Evolutionary conservation across 2,888 invertebrate species (phyloP).

Genomic region (Ormyrus thymus): DNA sequence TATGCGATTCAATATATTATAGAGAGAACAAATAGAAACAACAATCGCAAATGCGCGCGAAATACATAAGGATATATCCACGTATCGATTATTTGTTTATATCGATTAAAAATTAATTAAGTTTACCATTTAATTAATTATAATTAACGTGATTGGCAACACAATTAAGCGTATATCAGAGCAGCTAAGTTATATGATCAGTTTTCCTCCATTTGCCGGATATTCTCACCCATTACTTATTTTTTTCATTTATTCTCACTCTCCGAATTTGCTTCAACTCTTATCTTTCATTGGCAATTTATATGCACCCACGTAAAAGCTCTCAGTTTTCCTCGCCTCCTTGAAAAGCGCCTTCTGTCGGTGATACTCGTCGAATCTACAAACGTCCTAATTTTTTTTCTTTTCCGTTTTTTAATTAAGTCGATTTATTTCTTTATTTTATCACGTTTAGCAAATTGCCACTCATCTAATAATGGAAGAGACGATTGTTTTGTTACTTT

Average conservation of each 20-base stretch:
- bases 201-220: slow-evolving; percentile 51
- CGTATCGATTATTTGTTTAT: slow-evolving; percentile 54
- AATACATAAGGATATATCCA: slow-evolving; percentile 56
- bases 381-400: slow-evolving; percentile 42
- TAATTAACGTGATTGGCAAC: slow-evolving; percentile 71
- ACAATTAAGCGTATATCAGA: slow-evolving; percentile 72
- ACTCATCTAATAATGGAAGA: slow-evolving; percentile 57
- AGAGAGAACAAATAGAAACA: slow-evolving; percentile 58
- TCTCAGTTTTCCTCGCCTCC: slow-evolving; percentile 29
- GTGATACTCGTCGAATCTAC: slow-evolving; percentile 5
- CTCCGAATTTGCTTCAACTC: slow-evolving; percentile 3
- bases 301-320: neutral
- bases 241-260: slow-evolving; percentile 1
- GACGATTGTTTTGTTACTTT: slow-evolving; percentile 52
- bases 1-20: slow-evolving; percentile 54
- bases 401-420: slow-evolving; percentile 47
- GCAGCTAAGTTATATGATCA: slow-evolving; percentile 65
- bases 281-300: slow-evolving; percentile 34
- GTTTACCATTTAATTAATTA: slow-evolving; percentile 63
- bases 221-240: slow-evolving; percentile 13
- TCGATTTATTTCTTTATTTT: slow-evolving; percentile 39
- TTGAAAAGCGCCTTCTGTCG: slow-evolving; percentile 27
- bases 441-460: slow-evolving; percentile 52
- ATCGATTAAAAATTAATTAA: slow-evolving; percentile 61
- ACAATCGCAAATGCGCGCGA: slow-evolving; percentile 57